Conservation (phyloP, 2,888 invertebrate genomes). For the Steinernema scapterisci region DNA sequence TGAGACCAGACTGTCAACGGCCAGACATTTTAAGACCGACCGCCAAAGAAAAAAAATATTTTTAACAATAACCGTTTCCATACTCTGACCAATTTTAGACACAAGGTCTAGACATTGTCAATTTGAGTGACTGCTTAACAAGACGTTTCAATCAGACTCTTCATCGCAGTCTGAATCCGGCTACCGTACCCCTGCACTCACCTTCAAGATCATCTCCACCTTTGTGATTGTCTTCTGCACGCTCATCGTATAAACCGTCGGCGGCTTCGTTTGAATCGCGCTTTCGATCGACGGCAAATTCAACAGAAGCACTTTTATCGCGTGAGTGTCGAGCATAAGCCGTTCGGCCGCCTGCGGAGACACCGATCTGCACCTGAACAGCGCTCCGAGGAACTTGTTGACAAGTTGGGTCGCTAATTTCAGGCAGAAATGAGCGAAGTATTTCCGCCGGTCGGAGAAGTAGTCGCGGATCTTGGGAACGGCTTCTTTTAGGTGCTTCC, state of each 20-base stretch:
- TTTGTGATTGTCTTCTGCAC: conserved; percentile 90
- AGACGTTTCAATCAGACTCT: too few relatives aligned
- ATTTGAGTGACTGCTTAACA: neutral
- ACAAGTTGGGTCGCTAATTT: conserved; percentile 91
- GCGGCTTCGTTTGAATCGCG: conserved; percentile 68
- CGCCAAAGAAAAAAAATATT: too few relatives aligned
- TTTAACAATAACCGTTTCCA: too few relatives aligned
- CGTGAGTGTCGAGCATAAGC: conserved; percentile 76
- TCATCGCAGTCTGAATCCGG: neutral
- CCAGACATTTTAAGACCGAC: too few relatives aligned
- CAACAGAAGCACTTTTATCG: conserved; percentile 80
- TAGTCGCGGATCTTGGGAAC: conserved; percentile 84
- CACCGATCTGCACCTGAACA: conserved; percentile 63
- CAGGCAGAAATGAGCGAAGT: conserved; percentile 96
- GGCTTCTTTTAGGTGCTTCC: conserved; percentile 82
- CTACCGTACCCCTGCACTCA: conserved; percentile 43
- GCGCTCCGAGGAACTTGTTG: conserved; percentile 84
- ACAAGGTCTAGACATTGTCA: too few relatives aligned
- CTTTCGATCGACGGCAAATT: conserved; percentile 91
- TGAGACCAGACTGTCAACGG: neutral
- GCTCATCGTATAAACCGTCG: conserved; percentile 73
- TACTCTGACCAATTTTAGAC: too few relatives aligned
- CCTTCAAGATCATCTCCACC: conserved; percentile 97
- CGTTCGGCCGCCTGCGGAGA: conserved; percentile 86
- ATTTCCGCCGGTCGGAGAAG: conserved; percentile 87